Evolutionary conservation across 2,113 vertebrate genomes (phyloP).

Genomic region (Macheiramphus alcinus): DNA sequence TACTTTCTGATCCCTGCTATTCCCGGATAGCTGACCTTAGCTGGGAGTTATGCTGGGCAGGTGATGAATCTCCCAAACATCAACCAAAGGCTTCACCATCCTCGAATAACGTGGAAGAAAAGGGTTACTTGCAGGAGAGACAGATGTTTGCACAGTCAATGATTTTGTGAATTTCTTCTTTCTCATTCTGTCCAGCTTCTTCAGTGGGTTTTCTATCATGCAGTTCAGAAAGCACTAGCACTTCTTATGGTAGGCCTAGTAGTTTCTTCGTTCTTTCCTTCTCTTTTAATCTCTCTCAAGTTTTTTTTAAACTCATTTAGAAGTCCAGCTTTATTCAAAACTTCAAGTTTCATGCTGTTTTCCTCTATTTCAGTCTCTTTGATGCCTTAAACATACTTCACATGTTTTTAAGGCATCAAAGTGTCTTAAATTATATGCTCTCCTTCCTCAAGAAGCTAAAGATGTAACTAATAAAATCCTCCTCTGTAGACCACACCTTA

Average conservation of each 20-base stretch:
- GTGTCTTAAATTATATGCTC: constrained; percentile 32
- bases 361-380: constrained; percentile 38
- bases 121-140: not conserved
- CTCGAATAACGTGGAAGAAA: not conserved
- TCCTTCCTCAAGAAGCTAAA: constrained; percentile 55
- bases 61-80: not conserved
- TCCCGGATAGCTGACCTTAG: not conserved
- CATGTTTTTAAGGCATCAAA: constrained; percentile 54
- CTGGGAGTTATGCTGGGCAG: accelerated
- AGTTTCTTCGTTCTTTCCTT: not conserved
- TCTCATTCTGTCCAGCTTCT: not conserved
- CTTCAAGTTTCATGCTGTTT: constrained; percentile 42
- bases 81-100: not conserved
- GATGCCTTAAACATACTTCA: constrained; percentile 41
- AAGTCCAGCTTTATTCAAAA: not conserved
- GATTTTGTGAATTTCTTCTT: not conserved
- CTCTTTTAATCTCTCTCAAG: not conserved
- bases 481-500: constrained; percentile 62
- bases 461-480: constrained; percentile 58
- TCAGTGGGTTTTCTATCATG: not conserved
- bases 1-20: not conserved
- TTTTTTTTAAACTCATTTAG: not conserved
- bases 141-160: not conserved
- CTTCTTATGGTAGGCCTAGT: not conserved
- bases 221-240: not conserved